phyloP scores from a whole-genome alignment of 2,888 invertebrate genomes.

The Drosophila peninsularis region DNA sequence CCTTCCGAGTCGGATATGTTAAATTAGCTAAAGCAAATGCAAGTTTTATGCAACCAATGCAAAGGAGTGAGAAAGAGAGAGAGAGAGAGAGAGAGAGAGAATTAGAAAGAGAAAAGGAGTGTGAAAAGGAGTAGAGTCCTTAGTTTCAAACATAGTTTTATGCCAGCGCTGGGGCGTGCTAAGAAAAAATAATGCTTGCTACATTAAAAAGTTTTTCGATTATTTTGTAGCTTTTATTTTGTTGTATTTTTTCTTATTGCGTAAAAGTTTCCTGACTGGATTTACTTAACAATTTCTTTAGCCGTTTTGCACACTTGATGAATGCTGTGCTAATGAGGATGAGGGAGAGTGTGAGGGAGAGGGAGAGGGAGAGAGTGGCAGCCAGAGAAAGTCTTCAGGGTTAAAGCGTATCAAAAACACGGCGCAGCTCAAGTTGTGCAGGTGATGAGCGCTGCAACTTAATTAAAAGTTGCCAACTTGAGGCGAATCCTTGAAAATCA shows the following conservation, averaged over 20 bases:
- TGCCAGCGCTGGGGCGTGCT: neutral
- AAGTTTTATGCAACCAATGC: conserved; percentile 21
- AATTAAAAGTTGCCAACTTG: conserved; percentile 27
- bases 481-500: conserved; percentile 8
- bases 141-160: conserved; percentile 38
- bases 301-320: conserved; percentile 44
- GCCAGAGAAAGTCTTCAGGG: neutral
- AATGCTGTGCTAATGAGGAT: conserved; percentile 46
- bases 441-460: conserved; percentile 28
- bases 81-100: neutral
- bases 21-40: conserved; percentile 55
- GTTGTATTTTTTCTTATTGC: conserved; percentile 16
- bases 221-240: conserved; percentile 52
- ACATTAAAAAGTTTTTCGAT: conserved; percentile 67
- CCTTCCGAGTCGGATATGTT: conserved; percentile 49
- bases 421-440: conserved; percentile 7
- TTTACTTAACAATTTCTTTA: conserved; percentile 32
- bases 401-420: conserved; percentile 14
- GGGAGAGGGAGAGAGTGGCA: neutral
- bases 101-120: neutral
- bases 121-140: neutral
- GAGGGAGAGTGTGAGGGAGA: neutral
- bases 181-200: conserved; percentile 25
- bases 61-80: neutral
- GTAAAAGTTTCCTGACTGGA: conserved; percentile 36